phyloP scores from a whole-genome alignment of 2,888 invertebrate genomes.

The Apodemia duryi region DNA sequence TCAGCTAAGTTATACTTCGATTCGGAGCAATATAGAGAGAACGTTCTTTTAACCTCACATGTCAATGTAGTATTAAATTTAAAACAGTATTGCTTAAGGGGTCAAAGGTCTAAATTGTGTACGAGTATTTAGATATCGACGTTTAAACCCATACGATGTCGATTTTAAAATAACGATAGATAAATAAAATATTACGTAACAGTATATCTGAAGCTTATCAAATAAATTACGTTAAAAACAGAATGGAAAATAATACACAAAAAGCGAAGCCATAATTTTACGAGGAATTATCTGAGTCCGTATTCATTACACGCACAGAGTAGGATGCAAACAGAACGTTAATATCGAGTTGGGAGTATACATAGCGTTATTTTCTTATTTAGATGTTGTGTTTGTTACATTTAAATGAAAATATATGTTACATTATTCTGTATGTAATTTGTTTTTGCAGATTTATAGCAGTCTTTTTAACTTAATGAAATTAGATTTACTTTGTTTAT shows the following conservation, averaged over 20 bases:
- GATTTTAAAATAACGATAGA: conserved; percentile 8
- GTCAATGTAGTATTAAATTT: no score
- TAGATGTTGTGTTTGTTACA: background rate
- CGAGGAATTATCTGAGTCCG: conserved; percentile 21
- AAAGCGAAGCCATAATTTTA: conserved; percentile 20
- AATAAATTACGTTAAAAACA: conserved; percentile 21
- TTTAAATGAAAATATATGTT: background rate
- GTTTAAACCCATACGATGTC: background rate
- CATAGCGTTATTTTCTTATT: background rate
- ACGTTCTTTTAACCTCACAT: no score
- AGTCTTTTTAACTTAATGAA: no score
- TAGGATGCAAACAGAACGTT: conserved; percentile 15
- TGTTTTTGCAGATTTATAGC: no score
- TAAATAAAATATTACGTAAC: conserved; percentile 17
- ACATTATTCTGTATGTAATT: background rate
- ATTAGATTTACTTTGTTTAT: no score
- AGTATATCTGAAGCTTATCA: conserved; percentile 16
- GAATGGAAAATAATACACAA: conserved; percentile 20
- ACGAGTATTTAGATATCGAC: background rate
- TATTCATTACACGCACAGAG: conserved; percentile 23
- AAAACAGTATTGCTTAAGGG: no score
- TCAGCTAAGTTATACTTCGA: no score
- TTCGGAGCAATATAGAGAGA: no score
- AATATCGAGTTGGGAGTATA: background rate
- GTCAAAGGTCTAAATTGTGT: no score